These are phyloP conservation scores for Actias luna DNA, from an alignment of 2,888 invertebrate species.

Conservation along the genomic window DNA sequence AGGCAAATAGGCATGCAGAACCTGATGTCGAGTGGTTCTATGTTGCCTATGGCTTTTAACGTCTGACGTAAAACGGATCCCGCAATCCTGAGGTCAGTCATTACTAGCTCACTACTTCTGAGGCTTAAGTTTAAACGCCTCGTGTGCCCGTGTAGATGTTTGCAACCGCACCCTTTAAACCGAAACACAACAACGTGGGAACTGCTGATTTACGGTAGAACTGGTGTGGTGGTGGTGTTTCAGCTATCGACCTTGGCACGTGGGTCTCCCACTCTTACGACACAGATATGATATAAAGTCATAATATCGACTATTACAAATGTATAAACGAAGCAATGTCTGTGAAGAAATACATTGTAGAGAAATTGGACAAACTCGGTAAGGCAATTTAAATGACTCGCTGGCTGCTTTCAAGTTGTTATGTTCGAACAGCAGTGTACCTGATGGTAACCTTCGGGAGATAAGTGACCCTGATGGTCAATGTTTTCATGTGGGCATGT, in stretches of 20 bases:
- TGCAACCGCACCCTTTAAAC: too few relatives aligned
- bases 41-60: background rate
- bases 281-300: background rate
- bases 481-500: too few relatives aligned
- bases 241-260: background rate
- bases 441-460: too few relatives aligned
- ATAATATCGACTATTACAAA: background rate
- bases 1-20: background rate
- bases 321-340: background rate
- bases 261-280: background rate
- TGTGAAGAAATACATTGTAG: background rate
- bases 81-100: background rate
- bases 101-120: background rate
- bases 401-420: too few relatives aligned
- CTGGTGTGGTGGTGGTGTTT: background rate
- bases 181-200: too few relatives aligned
- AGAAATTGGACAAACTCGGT: too few relatives aligned
- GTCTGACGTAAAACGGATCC: background rate
- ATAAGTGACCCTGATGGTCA: too few relatives aligned
- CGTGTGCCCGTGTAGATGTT: background rate
- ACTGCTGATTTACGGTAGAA: too few relatives aligned
- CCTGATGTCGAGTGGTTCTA: background rate
- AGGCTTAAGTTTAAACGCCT: background rate
- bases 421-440: too few relatives aligned
- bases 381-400: too few relatives aligned